Evolutionary conservation across 2,113 vertebrate species (phyloP).

Genomic region (Poicephalus gulielmi): DNA sequence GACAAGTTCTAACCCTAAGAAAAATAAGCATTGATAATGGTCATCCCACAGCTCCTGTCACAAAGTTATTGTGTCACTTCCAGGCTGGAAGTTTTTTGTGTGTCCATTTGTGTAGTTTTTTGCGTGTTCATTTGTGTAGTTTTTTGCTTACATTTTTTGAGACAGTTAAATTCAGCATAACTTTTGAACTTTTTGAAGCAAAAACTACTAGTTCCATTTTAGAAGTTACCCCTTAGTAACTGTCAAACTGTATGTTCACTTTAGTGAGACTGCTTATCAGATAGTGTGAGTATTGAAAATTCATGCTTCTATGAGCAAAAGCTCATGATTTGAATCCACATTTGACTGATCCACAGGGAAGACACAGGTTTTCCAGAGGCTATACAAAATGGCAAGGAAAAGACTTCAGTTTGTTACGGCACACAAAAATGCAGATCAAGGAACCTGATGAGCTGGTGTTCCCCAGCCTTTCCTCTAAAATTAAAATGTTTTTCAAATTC

Average conservation of each 20-base stretch:
- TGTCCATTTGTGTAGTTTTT: not conserved
- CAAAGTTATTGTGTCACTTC: not conserved
- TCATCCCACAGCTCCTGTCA: not conserved
- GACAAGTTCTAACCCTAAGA: not conserved
- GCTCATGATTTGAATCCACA: not conserved
- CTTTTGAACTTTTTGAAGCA: not conserved
- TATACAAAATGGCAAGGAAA: not conserved
- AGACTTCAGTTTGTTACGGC: not conserved
- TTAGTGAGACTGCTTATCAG: not conserved
- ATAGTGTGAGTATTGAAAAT: not conserved
- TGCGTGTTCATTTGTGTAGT: not conserved
- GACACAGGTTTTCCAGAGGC: not conserved
- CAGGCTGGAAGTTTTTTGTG: not conserved
- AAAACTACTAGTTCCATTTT: not conserved
- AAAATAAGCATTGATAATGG: not conserved
- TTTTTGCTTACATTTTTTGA: not conserved
- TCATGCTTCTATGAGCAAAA: not conserved
- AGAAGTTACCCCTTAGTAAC: not conserved
- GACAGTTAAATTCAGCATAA: not conserved
- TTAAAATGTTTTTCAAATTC: not conserved
- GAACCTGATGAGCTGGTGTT: not conserved
- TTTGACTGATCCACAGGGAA: not conserved
- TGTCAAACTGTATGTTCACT: not conserved
- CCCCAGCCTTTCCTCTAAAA: not conserved
- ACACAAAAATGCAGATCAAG: not conserved